These are phyloP conservation scores for Avahi laniger DNA, from an alignment of 2,797 vertebrate genomes.

Conservation along the genomic window DNA sequence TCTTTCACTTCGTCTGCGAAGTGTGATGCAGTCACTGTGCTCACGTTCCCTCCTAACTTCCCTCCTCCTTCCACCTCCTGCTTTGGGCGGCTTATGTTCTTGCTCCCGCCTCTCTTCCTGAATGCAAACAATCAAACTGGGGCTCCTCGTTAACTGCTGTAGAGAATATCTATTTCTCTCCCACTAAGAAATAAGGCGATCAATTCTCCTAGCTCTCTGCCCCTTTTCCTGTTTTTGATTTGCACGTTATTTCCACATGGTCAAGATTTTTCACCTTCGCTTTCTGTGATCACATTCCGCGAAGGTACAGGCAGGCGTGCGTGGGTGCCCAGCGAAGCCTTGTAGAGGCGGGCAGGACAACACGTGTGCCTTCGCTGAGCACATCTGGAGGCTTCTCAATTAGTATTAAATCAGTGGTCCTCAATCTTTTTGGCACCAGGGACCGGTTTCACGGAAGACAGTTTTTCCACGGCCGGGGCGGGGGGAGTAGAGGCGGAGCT, in stretches of 20 bases:
- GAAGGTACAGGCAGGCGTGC: too few species aligned
- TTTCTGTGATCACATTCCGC: too few species aligned
- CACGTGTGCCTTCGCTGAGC: neutral
- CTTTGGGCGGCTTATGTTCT: neutral
- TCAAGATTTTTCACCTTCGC: neutral
- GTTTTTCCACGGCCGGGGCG: too few species aligned
- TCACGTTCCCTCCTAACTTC: neutral
- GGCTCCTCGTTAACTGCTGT: neutral
- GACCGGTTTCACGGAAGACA: too few species aligned
- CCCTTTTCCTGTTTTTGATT: neutral
- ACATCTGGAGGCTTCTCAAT: neutral
- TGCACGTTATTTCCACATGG: neutral
- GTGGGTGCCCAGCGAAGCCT: too few species aligned
- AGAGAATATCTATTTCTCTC: neutral
- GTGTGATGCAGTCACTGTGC: fast-evolving
- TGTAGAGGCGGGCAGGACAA: neutral
- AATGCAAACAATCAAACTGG: neutral
- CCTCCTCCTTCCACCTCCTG: neutral
- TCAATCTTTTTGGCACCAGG: too few species aligned
- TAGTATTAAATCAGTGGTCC: too few species aligned
- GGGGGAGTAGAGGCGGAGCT: too few species aligned
- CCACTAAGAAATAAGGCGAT: neutral
- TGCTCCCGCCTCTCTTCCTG: neutral
- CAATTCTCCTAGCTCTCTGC: neutral
- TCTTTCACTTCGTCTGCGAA: neutral